Evolutionary conservation across 2,888 invertebrate genomes (phyloP).

Genomic region (Drosophila mayaguana): DNA sequence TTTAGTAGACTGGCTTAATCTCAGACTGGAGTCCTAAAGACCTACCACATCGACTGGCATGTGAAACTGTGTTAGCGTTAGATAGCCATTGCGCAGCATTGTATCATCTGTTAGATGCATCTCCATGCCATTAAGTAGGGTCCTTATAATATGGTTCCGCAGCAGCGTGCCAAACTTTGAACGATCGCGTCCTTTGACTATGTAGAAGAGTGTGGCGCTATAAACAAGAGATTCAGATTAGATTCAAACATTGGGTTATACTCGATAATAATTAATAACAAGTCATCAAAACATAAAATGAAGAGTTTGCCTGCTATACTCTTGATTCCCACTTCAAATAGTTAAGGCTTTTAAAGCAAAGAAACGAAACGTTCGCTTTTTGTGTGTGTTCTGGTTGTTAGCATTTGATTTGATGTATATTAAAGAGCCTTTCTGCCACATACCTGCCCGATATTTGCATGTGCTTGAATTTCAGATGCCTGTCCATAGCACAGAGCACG

Average conservation of each 20-base stretch:
- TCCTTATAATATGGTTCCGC: slow-evolving; percentile 92
- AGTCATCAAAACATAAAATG: too few relatives aligned
- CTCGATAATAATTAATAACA: not conserved
- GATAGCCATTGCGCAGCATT: slow-evolving; percentile 98
- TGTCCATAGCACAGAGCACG: slow-evolving; percentile 95
- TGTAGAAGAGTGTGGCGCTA: slow-evolving; percentile 97
- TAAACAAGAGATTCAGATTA: not conserved
- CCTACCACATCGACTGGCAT: slow-evolving; percentile 96
- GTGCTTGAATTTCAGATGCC: slow-evolving; percentile 93
- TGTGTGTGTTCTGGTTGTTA: not conserved
- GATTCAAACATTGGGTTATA: not conserved
- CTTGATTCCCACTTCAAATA: too few relatives aligned
- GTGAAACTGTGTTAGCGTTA: slow-evolving; percentile 97
- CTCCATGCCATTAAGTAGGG: slow-evolving; percentile 95
- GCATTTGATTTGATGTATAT: too few relatives aligned
- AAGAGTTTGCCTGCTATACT: too few relatives aligned
- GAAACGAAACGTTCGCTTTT: not conserved
- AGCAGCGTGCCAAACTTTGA: slow-evolving; percentile 90
- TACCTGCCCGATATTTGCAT: slow-evolving; percentile 97
- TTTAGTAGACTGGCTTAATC: not conserved
- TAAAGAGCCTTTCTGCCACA: not conserved
- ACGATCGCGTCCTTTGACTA: slow-evolving; percentile 94
- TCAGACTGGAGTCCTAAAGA: slow-evolving; percentile 58
- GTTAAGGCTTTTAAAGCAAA: too few relatives aligned
- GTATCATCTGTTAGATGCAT: slow-evolving; percentile 93